Percentiles rank a stretch among this genome's conserved stretches.
These are phyloP conservation scores for Standfussiana lucernea DNA, from an alignment of 2,888 invertebrate species.

Conservation along the genomic window DNA sequence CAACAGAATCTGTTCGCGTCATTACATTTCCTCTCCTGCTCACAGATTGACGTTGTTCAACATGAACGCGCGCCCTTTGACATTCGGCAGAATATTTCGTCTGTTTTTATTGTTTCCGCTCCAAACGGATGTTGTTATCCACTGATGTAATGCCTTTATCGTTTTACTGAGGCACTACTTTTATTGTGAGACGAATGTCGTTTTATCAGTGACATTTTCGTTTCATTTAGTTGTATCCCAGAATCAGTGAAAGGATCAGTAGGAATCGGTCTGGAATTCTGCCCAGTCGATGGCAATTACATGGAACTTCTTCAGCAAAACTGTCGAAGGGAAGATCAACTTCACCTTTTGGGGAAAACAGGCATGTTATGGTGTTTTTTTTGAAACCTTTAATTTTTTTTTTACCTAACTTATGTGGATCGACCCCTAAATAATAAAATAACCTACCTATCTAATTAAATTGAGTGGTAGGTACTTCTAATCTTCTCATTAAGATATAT, in stretches of 20 bases:
- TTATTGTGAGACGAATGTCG: not conserved
- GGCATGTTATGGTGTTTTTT: not conserved
- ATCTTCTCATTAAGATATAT: conserved; percentile 5
- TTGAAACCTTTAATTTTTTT: not conserved
- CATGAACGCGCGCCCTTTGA: conserved; percentile 23
- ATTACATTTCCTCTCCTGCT: conserved; percentile 31
- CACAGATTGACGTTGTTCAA: conserved; percentile 13
- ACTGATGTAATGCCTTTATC: conserved; percentile 21
- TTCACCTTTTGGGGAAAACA: not conserved
- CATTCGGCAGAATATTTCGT: conserved; percentile 28
- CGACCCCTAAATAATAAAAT: not conserved
- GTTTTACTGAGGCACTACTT: not conserved
- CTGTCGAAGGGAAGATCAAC: not conserved
- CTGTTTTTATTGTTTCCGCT: conserved; percentile 22
- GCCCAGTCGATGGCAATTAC: not conserved
- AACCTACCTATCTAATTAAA: conserved; percentile 1
- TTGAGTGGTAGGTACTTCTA: conserved; percentile 10
- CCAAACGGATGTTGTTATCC: not conserved
- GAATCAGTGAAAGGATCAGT: not conserved
- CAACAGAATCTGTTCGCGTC: conserved; percentile 10
- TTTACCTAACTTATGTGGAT: not conserved
- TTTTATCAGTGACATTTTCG: not conserved
- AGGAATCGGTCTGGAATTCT: not conserved
- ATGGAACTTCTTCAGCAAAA: not conserved
- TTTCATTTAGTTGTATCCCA: not conserved